These are phyloP conservation scores for Micropterix aruncella DNA, from an alignment of 2,888 invertebrate species.

Conservation along the genomic window DNA sequence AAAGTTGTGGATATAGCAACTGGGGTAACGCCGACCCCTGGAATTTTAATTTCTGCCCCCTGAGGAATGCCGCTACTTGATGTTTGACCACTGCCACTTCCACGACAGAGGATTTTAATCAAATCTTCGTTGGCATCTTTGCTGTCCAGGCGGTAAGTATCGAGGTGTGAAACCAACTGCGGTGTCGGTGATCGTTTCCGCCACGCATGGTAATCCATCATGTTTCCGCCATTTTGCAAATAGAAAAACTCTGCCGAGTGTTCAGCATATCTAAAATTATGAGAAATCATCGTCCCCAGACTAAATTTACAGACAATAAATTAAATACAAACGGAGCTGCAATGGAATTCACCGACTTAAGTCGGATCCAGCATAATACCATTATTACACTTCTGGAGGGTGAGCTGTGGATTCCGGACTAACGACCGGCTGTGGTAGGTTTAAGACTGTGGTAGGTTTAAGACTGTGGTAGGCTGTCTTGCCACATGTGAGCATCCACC, in stretches of 20 bases:
- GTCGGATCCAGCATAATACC: no score
- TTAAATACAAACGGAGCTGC: no score
- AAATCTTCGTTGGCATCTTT: slow-evolving; percentile 23
- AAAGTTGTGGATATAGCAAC: slow-evolving; percentile 44
- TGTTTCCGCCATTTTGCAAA: slow-evolving; percentile 73
- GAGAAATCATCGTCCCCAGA: no score
- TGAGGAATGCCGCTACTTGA: slow-evolving; percentile 18
- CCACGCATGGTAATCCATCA: slow-evolving; percentile 80
- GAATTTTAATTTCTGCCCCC: slow-evolving; percentile 43
- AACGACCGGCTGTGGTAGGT: no score
- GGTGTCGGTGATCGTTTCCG: slow-evolving; percentile 66
- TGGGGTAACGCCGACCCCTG: slow-evolving; percentile 41
- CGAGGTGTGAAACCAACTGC: slow-evolving; percentile 60
- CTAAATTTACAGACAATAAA: no score
- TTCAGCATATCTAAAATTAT: slow-evolving; percentile 49
- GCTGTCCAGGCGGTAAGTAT: slow-evolving; percentile 54
- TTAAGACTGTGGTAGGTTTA: no score
- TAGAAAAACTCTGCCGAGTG: slow-evolving; percentile 76
- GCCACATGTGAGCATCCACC: no score
- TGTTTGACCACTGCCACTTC: slow-evolving; percentile 10
- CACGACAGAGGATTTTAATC: slow-evolving; percentile 8
- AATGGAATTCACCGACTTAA: no score
- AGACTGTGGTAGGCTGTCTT: no score
- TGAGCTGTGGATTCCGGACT: no score
- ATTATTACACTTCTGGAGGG: no score